These are phyloP conservation scores for Habrosyne pyritoides DNA, from an alignment of 2,888 invertebrate species.

Conservation along the genomic window DNA sequence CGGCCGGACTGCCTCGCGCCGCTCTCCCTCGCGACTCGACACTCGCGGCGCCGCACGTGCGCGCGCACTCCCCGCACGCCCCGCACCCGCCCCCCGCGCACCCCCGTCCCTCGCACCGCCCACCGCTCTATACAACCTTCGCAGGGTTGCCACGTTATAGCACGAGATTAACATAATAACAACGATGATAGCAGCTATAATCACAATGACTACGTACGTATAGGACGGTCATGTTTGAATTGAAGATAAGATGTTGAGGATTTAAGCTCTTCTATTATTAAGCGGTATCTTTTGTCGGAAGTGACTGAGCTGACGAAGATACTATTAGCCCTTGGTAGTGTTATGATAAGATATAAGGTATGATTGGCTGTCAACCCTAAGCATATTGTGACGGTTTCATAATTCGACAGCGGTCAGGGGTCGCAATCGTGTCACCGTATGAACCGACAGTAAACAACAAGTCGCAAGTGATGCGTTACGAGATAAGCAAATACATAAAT, in stretches of 20 bases:
- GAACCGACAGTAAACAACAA: constrained; percentile 38
- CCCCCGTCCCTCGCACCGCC: constrained; percentile 25
- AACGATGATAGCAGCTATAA: constrained; percentile 23
- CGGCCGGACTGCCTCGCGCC: constrained; percentile 71
- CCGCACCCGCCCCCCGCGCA: constrained; percentile 33
- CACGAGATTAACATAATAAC: constrained; percentile 38
- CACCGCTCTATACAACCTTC: constrained; percentile 64
- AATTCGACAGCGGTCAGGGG: constrained; percentile 45
- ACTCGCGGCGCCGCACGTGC: constrained; percentile 42
- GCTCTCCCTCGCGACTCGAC: constrained; percentile 32
- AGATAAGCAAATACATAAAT: constrained; percentile 34
- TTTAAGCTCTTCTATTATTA: not conserved
- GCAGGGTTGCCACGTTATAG: constrained; percentile 55
- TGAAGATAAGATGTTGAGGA: not conserved
- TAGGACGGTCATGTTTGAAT: not conserved
- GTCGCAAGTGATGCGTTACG: constrained; percentile 14
- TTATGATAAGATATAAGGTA: constrained; percentile 13
- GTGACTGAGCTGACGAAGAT: not conserved
- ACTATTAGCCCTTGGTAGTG: not conserved
- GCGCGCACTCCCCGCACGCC: constrained; percentile 38
- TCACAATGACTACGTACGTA: not conserved
- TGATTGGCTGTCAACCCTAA: constrained; percentile 37
- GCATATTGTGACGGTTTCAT: constrained; percentile 35
- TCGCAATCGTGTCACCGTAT: constrained; percentile 35
- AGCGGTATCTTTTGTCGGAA: not conserved